These are phyloP conservation scores for Ichneumon xanthorius DNA, from an alignment of 2,888 invertebrate species.

Conservation along the genomic window DNA sequence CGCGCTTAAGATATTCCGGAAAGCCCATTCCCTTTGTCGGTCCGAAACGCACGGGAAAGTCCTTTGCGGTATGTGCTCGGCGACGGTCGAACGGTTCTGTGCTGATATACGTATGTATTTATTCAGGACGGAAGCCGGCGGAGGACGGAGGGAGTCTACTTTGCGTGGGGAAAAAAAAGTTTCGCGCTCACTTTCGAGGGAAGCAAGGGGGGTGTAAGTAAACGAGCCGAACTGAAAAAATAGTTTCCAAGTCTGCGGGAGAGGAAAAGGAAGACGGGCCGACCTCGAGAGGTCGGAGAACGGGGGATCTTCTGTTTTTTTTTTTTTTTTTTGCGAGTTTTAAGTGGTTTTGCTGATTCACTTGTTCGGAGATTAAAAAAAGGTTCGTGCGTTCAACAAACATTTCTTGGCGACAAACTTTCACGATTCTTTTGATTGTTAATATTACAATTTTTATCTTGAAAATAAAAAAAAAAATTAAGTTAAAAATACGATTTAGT, in stretches of 20 bases:
- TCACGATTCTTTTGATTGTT: too few relatives aligned
- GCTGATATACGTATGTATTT: slow-evolving; percentile 24
- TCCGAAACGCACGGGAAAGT: neutral
- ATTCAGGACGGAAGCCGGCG: neutral
- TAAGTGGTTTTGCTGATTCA: too few relatives aligned
- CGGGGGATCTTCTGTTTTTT: too few relatives aligned
- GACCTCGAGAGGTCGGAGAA: neutral
- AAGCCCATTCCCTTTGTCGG: slow-evolving; percentile 17
- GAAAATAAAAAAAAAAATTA: too few relatives aligned
- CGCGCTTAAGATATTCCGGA: slow-evolving; percentile 24
- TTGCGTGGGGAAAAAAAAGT: neutral
- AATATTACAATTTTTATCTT: too few relatives aligned
- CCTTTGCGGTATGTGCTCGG: neutral
- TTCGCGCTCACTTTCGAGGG: neutral
- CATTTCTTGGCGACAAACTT: too few relatives aligned
- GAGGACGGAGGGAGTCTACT: neutral
- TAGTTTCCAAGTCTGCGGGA: neutral
- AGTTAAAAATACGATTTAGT: too few relatives aligned
- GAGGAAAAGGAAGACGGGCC: neutral
- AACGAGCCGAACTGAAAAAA: neutral
- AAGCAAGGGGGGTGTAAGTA: neutral
- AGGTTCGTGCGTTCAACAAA: too few relatives aligned
- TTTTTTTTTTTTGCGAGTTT: too few relatives aligned
- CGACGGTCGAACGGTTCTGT: slow-evolving; percentile 16
- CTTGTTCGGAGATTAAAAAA: too few relatives aligned